Evolutionary conservation across 30 jellyfish, hydroid and myxozoan genomes (phyloP).

Genomic region (Aurelia coerulea): DNA sequence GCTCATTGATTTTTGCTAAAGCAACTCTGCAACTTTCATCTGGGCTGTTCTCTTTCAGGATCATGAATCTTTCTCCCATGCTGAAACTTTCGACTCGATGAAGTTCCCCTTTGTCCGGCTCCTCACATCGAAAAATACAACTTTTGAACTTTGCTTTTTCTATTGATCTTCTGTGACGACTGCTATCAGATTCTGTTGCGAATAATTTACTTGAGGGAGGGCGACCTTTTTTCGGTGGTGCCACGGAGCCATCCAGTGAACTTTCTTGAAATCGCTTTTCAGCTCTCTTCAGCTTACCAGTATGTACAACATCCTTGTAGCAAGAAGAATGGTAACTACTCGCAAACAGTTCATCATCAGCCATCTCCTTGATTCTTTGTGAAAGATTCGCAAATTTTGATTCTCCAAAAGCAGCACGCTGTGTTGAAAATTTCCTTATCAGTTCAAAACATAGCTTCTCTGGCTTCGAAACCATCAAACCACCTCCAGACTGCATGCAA

Average conservation of each 20-base stretch:
- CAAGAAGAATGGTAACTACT: conserved; percentile 13
- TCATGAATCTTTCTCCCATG: conserved; percentile 32
- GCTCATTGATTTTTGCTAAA: conserved; percentile 39
- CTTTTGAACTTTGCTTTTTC: conserved; percentile 1
- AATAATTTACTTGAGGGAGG: background rate
- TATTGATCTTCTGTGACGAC: conserved; percentile 16
- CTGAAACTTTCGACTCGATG: conserved; percentile 34
- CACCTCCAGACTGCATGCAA: conserved; percentile 40
- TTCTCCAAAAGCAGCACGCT: conserved; percentile 44
- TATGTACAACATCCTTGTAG: conserved; percentile 40
- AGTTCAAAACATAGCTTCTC: conserved; percentile 17
- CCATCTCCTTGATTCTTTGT: conserved; percentile 30
- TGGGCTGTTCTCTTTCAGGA: conserved; percentile 25
- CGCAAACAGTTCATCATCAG: conserved; percentile 37
- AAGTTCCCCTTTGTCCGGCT: conserved; percentile 25
- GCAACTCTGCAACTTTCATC: conserved; percentile 21
- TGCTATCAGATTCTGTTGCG: conserved; percentile 21
- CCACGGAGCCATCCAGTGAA: conserved; percentile 20
- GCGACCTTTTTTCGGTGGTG: conserved; percentile 26
- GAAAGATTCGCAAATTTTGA: conserved; percentile 3
- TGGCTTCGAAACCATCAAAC: conserved; percentile 24
- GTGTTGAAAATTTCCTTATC: conserved; percentile 15
- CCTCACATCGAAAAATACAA: conserved; percentile 26
- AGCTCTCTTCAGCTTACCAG: conserved; percentile 46
- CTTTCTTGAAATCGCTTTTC: conserved; percentile 24